A percentile compares a stretch with the other conserved stretches of the same genome.
phyloP scores from a whole-genome alignment of 2,113 vertebrate genomes.

The Andinoacara biseriatus region DNA sequence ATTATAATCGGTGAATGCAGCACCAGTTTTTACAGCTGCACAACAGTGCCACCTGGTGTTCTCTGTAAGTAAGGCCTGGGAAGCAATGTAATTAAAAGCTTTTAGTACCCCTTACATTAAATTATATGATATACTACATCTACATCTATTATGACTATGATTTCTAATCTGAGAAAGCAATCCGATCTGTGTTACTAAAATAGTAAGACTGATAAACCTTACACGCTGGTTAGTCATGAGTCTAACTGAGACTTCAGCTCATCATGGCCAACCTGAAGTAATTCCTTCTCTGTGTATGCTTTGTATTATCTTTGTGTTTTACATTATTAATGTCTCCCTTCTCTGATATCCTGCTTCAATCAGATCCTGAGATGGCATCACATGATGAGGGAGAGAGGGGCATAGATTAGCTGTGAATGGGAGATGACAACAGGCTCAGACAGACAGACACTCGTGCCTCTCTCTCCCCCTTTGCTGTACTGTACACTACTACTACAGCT shows the following conservation, averaged over 20 bases:
- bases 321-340: conserved; percentile 53
- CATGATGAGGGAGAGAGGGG: conserved; percentile 14
- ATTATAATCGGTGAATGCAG: neutral
- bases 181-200: neutral
- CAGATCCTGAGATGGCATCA: conserved; percentile 30
- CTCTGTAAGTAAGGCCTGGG: neutral
- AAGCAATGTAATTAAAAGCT: neutral
- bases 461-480: conserved; percentile 31
- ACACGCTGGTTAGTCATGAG: neutral
- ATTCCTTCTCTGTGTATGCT: neutral
- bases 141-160: neutral
- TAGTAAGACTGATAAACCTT: neutral
- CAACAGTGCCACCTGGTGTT: conserved; percentile 38
- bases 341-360: conserved; percentile 11
- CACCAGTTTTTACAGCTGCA: neutral
- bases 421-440: conserved; percentile 8
- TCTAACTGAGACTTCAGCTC: neutral
- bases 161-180: neutral
- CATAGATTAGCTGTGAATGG: conserved; percentile 34
- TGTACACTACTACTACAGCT: conserved; percentile 33
- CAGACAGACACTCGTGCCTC: conserved; percentile 9
- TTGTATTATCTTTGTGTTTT: conserved; percentile 14
- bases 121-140: neutral
- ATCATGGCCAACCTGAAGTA: neutral
- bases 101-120: neutral